Percentiles rank a stretch among this genome's conserved stretches.
These are phyloP conservation scores for Eristalinus aeneus DNA, from an alignment of 2,888 invertebrate genomes.

Conservation along the genomic window DNA sequence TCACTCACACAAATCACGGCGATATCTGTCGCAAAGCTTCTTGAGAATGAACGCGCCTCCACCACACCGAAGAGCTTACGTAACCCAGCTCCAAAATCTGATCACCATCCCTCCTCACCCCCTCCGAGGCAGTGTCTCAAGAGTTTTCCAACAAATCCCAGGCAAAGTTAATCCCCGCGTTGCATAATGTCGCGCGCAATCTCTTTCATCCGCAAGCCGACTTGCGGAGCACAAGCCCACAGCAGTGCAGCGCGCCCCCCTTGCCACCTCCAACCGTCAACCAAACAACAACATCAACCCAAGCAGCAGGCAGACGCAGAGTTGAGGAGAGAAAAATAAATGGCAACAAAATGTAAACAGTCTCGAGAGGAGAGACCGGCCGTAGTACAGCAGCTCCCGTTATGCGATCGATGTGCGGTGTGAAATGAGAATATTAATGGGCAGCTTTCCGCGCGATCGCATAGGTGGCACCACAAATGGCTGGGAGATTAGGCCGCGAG, in stretches of 20 bases:
- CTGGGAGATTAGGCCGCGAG: conserved; percentile 44
- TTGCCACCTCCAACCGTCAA: not conserved
- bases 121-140: not conserved
- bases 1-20: not conserved
- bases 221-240: not conserved
- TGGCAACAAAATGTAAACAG: conserved; percentile 58
- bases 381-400: conserved; percentile 51
- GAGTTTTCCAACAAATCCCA: conserved; percentile 1
- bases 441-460: conserved; percentile 57
- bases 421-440: conserved; percentile 69
- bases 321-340: conserved; percentile 2
- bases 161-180: conserved; percentile 41
- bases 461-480: conserved; percentile 51
- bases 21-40: not conserved
- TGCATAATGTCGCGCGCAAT: conserved; percentile 40
- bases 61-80: conserved; percentile 11
- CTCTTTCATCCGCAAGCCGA: conserved; percentile 13
- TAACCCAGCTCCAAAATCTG: conserved; percentile 10
- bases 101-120: not conserved
- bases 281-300: not conserved
- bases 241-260: not conserved
- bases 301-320: not conserved
- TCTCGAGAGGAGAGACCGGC: not conserved
- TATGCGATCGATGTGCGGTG: conserved; percentile 62
- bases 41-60: not conserved